Evolutionary conservation across 2,888 invertebrate species (phyloP).

Genomic region (Tipula helvola): DNA sequence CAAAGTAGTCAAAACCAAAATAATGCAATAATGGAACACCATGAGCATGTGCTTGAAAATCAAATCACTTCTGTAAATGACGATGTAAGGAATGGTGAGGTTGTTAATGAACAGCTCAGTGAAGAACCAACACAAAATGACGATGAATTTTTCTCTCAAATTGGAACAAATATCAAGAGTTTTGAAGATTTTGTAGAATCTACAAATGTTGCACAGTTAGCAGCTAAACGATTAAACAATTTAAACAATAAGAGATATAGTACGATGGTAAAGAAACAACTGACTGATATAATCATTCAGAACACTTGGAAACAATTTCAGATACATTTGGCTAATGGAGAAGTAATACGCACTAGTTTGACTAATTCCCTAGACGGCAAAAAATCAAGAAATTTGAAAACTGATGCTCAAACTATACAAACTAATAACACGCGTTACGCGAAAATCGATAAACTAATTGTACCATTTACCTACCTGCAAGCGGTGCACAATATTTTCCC

Average conservation of each 20-base stretch:
- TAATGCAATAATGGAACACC: not conserved
- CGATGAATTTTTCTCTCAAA: not conserved
- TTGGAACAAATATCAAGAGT: not conserved
- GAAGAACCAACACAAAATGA: not conserved
- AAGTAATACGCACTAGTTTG: not conserved
- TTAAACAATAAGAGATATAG: not conserved
- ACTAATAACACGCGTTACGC: not conserved
- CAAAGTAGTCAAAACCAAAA: not conserved
- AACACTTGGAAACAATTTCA: not conserved
- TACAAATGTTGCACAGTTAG: not conserved
- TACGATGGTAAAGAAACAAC: not conserved
- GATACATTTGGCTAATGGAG: not conserved
- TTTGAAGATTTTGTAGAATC: not conserved
- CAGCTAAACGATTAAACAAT: not conserved
- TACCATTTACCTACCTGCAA: not conserved
- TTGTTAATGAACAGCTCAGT: not conserved
- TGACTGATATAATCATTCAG: not conserved
- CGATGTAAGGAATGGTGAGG: not conserved
- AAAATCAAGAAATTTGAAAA: too few relatives aligned
- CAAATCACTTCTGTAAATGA: not conserved
- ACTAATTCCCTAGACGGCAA: not conserved
- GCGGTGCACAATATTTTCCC: not conserved
- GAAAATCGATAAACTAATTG: not conserved
- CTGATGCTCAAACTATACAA: not conserved
- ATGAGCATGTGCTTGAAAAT: not conserved